phyloP scores from a whole-genome alignment of 2,888 invertebrate genomes.

The Drosophila nigritarsus region DNA sequence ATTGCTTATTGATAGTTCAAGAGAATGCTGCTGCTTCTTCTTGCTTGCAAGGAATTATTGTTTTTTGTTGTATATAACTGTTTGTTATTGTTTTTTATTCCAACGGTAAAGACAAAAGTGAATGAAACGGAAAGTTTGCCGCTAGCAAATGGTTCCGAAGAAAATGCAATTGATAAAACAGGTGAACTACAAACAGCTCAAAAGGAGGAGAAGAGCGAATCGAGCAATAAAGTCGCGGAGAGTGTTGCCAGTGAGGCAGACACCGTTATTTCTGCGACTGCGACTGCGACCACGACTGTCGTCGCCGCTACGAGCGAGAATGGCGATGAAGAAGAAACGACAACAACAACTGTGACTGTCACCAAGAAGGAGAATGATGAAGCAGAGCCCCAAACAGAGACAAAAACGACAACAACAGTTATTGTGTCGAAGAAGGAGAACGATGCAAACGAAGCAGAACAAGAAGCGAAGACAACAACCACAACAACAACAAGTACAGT shows the following conservation, averaged over 20 bases:
- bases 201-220: neutral
- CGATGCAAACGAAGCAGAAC: neutral
- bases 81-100: slow-evolving; percentile 27
- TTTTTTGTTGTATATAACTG: neutral
- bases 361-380: slow-evolving; percentile 3
- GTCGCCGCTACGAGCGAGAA: slow-evolving; percentile 4
- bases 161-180: slow-evolving; percentile 18
- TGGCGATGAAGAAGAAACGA: slow-evolving; percentile 7
- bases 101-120: slow-evolving; percentile 26
- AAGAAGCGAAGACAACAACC: neutral
- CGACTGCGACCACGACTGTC: neutral
- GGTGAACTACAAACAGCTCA: slow-evolving; percentile 6
- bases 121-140: slow-evolving; percentile 24
- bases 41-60: neutral
- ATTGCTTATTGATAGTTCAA: neutral
- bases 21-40: neutral
- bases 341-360: neutral
- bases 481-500: slow-evolving; percentile 19
- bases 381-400: slow-evolving; percentile 2
- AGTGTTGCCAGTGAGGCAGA: neutral
- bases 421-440: slow-evolving; percentile 16
- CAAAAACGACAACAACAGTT: slow-evolving; percentile 22
- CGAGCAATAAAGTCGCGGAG: slow-evolving; percentile 6
- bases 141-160: slow-evolving; percentile 17
- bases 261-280: neutral